phyloP scores from a whole-genome alignment of 35 echinoderm and acorn worm species.

The Patiria miniata region DNA sequence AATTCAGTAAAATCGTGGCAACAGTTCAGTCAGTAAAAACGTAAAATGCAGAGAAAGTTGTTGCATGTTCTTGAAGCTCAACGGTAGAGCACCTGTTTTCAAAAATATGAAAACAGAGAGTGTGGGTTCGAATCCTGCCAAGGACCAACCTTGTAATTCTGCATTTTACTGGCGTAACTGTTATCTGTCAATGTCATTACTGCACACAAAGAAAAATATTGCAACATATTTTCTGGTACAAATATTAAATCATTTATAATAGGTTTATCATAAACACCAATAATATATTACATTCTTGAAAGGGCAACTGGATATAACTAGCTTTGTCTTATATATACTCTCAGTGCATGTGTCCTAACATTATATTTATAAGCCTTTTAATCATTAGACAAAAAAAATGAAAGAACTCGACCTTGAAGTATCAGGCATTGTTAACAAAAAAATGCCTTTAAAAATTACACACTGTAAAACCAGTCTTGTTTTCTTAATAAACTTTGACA shows the following conservation, averaged over 20 bases:
- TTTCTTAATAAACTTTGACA: not conserved
- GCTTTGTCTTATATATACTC: not conserved
- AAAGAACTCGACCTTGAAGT: constrained; percentile 21
- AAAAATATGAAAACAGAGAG: not conserved
- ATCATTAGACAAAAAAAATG: constrained; percentile 15
- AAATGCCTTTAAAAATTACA: constrained; percentile 12
- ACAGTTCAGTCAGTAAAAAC: not conserved
- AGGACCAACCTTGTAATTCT: not conserved
- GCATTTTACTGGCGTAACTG: not conserved
- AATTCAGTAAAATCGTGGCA: not conserved
- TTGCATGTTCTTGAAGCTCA: not conserved
- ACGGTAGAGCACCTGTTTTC: not conserved
- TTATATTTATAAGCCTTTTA: constrained; percentile 19
- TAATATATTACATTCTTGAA: constrained; percentile 15
- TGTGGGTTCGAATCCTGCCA: constrained; percentile 15
- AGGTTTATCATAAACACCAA: not conserved
- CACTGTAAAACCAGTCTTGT: not conserved
- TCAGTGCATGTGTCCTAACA: not conserved
- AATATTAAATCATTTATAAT: constrained; percentile 10
- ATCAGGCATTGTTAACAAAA: not conserved
- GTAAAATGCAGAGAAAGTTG: not conserved
- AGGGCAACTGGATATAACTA: not conserved
- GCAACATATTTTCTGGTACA: constrained; percentile 21
- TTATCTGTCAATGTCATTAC: not conserved
- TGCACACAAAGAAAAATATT: constrained; percentile 4